These are phyloP conservation scores for Platyura marginata DNA, from an alignment of 1,140 invertebrate species.

Conservation along the genomic window DNA sequence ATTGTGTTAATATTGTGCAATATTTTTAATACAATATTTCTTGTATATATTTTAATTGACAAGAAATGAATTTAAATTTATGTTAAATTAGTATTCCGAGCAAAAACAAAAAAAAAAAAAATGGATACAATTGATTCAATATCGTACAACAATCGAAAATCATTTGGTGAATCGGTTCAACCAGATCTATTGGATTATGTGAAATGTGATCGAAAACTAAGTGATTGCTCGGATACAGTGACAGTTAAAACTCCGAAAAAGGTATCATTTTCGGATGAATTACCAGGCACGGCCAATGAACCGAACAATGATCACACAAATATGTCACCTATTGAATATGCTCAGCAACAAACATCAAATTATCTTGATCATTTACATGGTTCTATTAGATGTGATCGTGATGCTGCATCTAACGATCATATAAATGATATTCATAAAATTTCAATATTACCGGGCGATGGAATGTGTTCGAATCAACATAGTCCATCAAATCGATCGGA, in stretches of 20 bases:
- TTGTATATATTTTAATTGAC: not conserved
- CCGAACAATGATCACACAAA: not conserved
- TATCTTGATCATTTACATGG: not conserved
- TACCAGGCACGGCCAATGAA: not conserved
- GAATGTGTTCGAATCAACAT: not conserved
- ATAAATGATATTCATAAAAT: not conserved
- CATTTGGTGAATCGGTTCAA: not conserved
- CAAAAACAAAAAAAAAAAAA: too few species aligned
- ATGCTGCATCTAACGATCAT: not conserved
- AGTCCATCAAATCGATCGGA: not conserved
- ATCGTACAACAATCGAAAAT: not conserved
- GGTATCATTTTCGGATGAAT: conserved; percentile 1
- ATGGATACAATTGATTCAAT: not conserved
- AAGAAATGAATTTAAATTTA: not conserved
- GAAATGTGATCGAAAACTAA: not conserved
- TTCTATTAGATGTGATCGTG: not conserved
- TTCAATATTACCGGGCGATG: not conserved
- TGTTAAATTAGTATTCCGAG: not conserved
- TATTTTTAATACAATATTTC: too few species aligned
- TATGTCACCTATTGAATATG: not conserved
- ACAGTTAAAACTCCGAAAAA: not conserved
- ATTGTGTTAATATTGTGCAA: too few species aligned
- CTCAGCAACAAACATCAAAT: not conserved
- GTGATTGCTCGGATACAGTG: not conserved
- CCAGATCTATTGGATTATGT: not conserved